phyloP scores from a whole-genome alignment of 2,888 invertebrate genomes.

The Amiota minor region DNA sequence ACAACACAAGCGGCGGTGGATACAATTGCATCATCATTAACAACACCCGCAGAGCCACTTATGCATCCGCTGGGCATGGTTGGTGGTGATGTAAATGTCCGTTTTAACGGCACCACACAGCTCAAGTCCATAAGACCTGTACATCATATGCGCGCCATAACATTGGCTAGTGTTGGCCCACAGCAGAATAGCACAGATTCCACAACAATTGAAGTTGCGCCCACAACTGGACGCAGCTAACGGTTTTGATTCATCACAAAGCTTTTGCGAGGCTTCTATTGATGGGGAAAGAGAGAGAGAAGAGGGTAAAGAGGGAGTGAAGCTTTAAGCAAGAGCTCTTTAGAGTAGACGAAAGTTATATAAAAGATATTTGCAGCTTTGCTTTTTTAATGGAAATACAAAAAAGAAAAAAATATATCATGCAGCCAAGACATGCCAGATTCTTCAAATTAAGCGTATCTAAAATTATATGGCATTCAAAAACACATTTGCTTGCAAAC shows the following conservation, averaged over 20 bases:
- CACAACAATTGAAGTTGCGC: constrained; percentile 36
- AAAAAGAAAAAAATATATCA: neutral
- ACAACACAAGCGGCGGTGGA: constrained; percentile 33
- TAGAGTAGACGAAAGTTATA: neutral
- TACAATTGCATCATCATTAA: constrained; percentile 32
- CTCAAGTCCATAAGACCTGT: constrained; percentile 81
- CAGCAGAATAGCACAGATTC: constrained; percentile 33
- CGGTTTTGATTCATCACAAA: constrained; percentile 72
- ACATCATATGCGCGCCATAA: constrained; percentile 67
- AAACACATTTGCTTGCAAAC: neutral
- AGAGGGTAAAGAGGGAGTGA: too few relatives aligned
- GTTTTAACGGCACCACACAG: constrained; percentile 86
- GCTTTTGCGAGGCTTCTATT: constrained; percentile 66
- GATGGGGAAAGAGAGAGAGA: constrained; percentile 31
- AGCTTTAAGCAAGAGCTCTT: constrained; percentile 28
- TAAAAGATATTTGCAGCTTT: constrained; percentile 7
- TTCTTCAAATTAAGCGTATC: too few relatives aligned
- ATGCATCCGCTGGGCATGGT: constrained; percentile 85
- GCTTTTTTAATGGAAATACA: constrained; percentile 29
- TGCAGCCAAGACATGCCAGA: neutral
- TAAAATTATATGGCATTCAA: neutral
- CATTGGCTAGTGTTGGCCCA: constrained; percentile 46
- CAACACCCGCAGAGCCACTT: constrained; percentile 33
- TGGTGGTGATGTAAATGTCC: constrained; percentile 82
- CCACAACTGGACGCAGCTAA: constrained; percentile 68